Evolutionary conservation across 2,797 vertebrate species (phyloP), one percentile per base, ranked within the genome.

Genomic region (Cryptoprocta ferox): DNA sequence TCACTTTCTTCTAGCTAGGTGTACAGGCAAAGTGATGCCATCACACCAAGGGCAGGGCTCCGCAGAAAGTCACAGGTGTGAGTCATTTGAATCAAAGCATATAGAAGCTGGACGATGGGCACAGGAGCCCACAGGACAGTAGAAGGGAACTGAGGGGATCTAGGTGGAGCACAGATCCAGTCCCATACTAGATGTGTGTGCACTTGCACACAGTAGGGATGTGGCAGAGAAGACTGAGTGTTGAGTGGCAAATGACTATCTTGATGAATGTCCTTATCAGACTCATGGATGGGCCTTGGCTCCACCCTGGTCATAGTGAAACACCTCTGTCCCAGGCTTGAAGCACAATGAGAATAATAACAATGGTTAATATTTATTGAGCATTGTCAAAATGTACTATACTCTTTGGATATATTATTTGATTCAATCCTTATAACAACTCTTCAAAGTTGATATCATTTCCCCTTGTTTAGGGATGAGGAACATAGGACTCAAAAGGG

Each of bases 121-220:
- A n/a, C 5, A 18, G 24, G 53, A 87, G 15, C 18, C 75, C 26
- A 45, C 6, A 39, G 18, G 78, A 66, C 0, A 1, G 39, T 13
- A 56, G 53, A 39, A 45, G 11, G 39, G 15, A 3, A 3, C 45
- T 53, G 35, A 73, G 30, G 53, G 13, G 12, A 19, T 6, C 11
- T 2, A 21, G n/a, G 26, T 21, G 48, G 37, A 70, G 42, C 13
- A 21, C 4, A 61, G 7, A 26, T 3, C 18, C 37, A 11, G 14
- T 32, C 30, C 30, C 6, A 26, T 12, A 48, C 1, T 26, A 76
- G 28, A 6, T 11, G 3, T 4, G 13, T 2, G 0, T 21, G 35
- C 11, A 7, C 24, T 2, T 28, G 35, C n/a, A 53, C 14, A 6
- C 13, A 32, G 3, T 4, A 13, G 48, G 45, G n/a, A 16, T 19